Evolutionary conservation across 35 echinoderm and acorn worm genomes (phyloP).

Genomic region (Ophiothrix spiculata): DNA sequence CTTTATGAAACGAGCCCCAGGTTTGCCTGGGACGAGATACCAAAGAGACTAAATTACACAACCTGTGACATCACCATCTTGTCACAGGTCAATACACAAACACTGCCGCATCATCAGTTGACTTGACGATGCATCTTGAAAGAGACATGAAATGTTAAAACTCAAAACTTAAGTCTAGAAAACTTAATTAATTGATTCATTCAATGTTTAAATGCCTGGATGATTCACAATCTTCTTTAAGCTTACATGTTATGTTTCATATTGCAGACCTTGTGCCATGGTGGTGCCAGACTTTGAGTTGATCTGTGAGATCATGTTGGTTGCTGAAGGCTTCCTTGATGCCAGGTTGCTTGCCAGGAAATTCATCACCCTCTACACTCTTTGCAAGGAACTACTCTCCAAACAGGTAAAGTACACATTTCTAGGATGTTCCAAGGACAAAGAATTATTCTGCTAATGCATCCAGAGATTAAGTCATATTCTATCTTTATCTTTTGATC

Average conservation of each 20-base stretch:
- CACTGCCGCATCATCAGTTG: background rate
- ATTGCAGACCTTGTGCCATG: conserved; percentile 94
- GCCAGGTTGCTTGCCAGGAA: conserved; percentile 92
- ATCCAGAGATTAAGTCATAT: too few relatives aligned
- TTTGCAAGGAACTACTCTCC: conserved; percentile 94
- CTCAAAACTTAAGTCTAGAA: background rate
- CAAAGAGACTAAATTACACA: too few relatives aligned
- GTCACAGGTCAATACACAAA: too few relatives aligned
- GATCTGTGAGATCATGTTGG: conserved; percentile 99
- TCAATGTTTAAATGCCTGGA: background rate
- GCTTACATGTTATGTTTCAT: background rate
- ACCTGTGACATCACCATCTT: too few relatives aligned
- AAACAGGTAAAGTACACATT: conserved; percentile 87
- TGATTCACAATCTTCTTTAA: background rate
- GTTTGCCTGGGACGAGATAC: too few relatives aligned
- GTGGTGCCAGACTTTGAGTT: conserved; percentile 95
- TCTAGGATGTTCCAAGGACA: background rate
- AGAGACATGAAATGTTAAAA: background rate
- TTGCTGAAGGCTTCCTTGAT: conserved; percentile 92
- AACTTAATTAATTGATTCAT: background rate
- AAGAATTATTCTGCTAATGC: too few relatives aligned
- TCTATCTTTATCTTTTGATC: too few relatives aligned
- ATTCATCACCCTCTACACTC: conserved; percentile 97
- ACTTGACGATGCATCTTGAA: background rate
- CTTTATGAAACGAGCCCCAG: too few relatives aligned